Conservation (phyloP, 2,888 invertebrate genomes). For the Cordilura impudica region DNA sequence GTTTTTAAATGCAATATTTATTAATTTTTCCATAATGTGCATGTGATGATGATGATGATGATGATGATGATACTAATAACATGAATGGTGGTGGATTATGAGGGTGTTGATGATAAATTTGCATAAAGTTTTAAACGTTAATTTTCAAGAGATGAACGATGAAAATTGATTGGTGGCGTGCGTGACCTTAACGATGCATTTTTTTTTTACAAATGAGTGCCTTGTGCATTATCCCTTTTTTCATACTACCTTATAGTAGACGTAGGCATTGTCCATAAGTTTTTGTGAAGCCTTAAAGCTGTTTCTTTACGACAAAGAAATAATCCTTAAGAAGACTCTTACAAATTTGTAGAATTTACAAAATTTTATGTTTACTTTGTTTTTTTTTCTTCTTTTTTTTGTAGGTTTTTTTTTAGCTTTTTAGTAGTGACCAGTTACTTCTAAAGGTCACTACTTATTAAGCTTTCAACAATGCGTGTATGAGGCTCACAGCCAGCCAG, state of each 20-base stretch:
- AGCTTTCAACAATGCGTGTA: conserved; percentile 25
- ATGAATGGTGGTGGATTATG: too few relatives aligned
- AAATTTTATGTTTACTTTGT: conserved; percentile 3
- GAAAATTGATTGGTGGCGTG: too few relatives aligned
- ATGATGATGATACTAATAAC: neutral
- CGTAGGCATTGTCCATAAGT: conserved; percentile 78
- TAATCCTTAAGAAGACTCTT: neutral
- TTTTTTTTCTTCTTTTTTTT: neutral
- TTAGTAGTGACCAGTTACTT: conserved; percentile 56
- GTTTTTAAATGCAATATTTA: too few relatives aligned
- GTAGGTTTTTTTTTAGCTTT: neutral
- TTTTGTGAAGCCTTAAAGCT: conserved; percentile 44
- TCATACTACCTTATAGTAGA: conserved; percentile 76
- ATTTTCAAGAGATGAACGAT: neutral
- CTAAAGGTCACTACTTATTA: conserved; percentile 60
- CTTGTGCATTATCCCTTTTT: conserved; percentile 18
- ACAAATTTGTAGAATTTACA: neutral
- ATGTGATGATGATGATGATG: neutral
- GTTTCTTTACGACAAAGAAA: neutral
- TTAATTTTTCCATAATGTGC: neutral
- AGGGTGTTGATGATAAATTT: too few relatives aligned
- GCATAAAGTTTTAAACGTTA: neutral
- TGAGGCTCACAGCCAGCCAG: neutral
- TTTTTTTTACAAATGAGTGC: neutral
- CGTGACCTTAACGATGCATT: neutral